Conservation (phyloP, 2,888 invertebrate species). For the Tiliacea citrago region DNA sequence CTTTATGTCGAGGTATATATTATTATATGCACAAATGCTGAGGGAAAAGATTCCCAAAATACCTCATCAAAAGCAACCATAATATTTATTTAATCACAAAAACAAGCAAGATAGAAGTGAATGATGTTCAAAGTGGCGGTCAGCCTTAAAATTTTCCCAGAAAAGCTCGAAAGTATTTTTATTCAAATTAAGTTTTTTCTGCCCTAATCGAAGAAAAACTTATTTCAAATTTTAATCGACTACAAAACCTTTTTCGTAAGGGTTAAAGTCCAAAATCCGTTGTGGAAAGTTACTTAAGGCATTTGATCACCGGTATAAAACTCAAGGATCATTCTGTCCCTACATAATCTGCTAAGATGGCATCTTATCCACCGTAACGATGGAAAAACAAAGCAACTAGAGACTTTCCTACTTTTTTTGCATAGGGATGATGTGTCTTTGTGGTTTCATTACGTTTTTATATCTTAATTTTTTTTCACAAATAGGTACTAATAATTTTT, state of each 20-base stretch:
- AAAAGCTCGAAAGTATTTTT: background rate
- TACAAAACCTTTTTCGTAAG: slow-evolving; percentile 8
- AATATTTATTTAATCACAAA: background rate
- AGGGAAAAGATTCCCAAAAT: no score
- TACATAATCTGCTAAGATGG: slow-evolving; percentile 34
- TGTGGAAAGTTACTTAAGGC: slow-evolving; percentile 9
- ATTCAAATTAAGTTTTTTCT: background rate
- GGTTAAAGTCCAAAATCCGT: slow-evolving; percentile 17
- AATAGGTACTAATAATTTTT: background rate
- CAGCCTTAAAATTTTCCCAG: background rate
- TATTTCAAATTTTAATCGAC: slow-evolving; percentile 5
- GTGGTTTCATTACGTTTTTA: background rate
- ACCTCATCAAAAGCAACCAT: no score
- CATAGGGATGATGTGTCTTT: background rate
- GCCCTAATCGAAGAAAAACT: background rate
- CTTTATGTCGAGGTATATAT: background rate
- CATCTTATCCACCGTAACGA: slow-evolving; percentile 10
- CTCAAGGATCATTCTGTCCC: slow-evolving; percentile 14
- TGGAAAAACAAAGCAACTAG: slow-evolving; percentile 33
- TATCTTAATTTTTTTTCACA: background rate
- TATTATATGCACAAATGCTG: background rate
- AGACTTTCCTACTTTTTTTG: background rate
- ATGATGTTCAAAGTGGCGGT: background rate
- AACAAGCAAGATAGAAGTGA: background rate
- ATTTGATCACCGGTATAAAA: slow-evolving; percentile 39